Conservation (phyloP, 2,888 invertebrate species). For the Mamestra brassicae region DNA sequence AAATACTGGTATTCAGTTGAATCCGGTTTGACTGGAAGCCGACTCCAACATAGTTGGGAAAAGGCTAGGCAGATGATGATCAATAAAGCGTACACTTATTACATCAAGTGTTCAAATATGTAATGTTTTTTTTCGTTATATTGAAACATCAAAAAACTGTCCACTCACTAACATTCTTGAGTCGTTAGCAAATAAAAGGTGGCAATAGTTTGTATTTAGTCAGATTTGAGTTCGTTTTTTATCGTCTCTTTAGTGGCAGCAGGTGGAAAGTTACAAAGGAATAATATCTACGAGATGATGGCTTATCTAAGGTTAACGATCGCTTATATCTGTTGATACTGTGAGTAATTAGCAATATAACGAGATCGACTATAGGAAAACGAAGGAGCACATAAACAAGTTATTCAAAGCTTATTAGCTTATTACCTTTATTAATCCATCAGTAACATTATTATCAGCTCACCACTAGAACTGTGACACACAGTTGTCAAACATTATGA, state of each 20-base stretch:
- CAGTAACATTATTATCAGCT: slow-evolving; percentile 26
- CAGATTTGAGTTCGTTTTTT: neutral
- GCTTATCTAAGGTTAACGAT: slow-evolving; percentile 31
- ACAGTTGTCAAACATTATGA: slow-evolving; percentile 3
- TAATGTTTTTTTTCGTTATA: neutral
- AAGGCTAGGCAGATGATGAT: too few species aligned
- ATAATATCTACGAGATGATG: slow-evolving; percentile 18
- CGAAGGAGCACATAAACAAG: slow-evolving; percentile 21
- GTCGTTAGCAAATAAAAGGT: neutral
- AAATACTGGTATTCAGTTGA: too few species aligned
- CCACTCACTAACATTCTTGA: neutral
- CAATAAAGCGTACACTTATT: neutral
- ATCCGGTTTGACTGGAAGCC: too few species aligned
- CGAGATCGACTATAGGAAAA: slow-evolving; percentile 11
- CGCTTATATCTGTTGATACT: slow-evolving; percentile 19
- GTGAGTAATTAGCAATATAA: slow-evolving; percentile 24
- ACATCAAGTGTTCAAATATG: neutral
- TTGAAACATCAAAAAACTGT: neutral
- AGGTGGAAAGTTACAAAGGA: neutral
- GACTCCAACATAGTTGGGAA: too few species aligned
- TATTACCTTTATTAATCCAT: slow-evolving; percentile 23
- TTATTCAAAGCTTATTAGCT: slow-evolving; percentile 33
- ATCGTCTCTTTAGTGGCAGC: neutral
- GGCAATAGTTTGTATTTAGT: neutral
- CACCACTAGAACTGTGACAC: slow-evolving; percentile 1